These are phyloP conservation scores for Cataglyphis cursor DNA, from an alignment of 2,888 invertebrate genomes.

Conservation along the genomic window DNA sequence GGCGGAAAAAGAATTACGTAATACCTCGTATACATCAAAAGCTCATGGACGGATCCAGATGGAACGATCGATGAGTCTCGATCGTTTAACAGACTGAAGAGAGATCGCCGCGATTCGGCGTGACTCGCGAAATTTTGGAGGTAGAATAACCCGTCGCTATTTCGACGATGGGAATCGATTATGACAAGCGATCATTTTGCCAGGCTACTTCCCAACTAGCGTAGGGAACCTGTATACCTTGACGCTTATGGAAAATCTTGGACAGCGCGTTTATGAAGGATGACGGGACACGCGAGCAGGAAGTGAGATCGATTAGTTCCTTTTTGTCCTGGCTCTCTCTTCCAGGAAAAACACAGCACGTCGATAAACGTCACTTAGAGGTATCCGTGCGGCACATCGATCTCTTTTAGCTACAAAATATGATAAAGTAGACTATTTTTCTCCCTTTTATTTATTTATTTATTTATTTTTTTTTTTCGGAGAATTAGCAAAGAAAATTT, in stretches of 20 bases:
- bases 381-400: conserved; percentile 1
- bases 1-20: not conserved
- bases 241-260: conserved; percentile 49
- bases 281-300: conserved; percentile 19
- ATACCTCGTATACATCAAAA: not conserved
- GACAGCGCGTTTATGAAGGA: conserved; percentile 35
- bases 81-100: conserved; percentile 9
- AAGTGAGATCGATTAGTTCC: conserved; percentile 52
- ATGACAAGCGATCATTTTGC: conserved; percentile 59
- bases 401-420: conserved; percentile 30
- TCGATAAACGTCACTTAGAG: conserved; percentile 53
- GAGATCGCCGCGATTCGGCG: conserved; percentile 20
- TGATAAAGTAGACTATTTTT: conserved; percentile 19
- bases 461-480: not conserved
- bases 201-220: conserved; percentile 8
- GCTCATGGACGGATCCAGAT: not conserved
- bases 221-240: conserved; percentile 42
- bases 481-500: not conserved
- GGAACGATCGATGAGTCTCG: conserved; percentile 31
- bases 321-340: conserved; percentile 36
- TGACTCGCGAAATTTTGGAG: conserved; percentile 51
- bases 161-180: conserved; percentile 50
- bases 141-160: conserved; percentile 38
- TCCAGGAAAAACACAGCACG: conserved; percentile 10
- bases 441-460: not conserved